A percentile compares a stretch with the other conserved stretches of the same genome.
These are phyloP conservation scores for Phyllopteryx taeniolatus DNA, from an alignment of 2,113 vertebrate species.

Conservation along the genomic window DNA sequence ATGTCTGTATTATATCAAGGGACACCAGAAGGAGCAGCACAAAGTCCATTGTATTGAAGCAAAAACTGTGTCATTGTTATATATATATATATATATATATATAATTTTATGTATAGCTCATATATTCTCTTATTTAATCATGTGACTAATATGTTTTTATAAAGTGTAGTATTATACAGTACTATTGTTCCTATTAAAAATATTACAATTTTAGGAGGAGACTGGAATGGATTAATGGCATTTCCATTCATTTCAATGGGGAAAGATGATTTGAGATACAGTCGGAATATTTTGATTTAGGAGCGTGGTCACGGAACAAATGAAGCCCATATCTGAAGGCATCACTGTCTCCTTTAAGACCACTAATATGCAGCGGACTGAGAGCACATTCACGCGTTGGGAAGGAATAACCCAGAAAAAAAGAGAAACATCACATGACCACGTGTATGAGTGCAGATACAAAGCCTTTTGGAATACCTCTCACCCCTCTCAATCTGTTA, in stretches of 20 bases:
- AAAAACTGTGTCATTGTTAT: neutral
- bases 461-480: slow-evolving; percentile 75
- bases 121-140: too few species aligned
- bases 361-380: neutral
- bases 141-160: too few species aligned
- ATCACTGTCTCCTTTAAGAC: neutral
- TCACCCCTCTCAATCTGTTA: slow-evolving; percentile 69
- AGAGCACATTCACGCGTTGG: slow-evolving; percentile 37
- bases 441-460: slow-evolving; percentile 68
- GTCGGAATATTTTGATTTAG: neutral
- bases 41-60: neutral
- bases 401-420: slow-evolving; percentile 59
- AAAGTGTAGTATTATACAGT: too few species aligned
- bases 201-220: too few species aligned
- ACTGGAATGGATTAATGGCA: too few species aligned
- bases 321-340: neutral
- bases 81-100: too few species aligned
- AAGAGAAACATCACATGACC: slow-evolving; percentile 49
- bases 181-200: too few species aligned
- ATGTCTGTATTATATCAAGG: too few species aligned
- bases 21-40: neutral
- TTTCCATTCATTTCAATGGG: too few species aligned
- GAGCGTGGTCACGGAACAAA: neutral
- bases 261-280: too few species aligned
- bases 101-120: too few species aligned